Base-by-base conservation (phyloP, 2,113 vertebrate genomes). In the Caloenas nicobarica region DNA sequence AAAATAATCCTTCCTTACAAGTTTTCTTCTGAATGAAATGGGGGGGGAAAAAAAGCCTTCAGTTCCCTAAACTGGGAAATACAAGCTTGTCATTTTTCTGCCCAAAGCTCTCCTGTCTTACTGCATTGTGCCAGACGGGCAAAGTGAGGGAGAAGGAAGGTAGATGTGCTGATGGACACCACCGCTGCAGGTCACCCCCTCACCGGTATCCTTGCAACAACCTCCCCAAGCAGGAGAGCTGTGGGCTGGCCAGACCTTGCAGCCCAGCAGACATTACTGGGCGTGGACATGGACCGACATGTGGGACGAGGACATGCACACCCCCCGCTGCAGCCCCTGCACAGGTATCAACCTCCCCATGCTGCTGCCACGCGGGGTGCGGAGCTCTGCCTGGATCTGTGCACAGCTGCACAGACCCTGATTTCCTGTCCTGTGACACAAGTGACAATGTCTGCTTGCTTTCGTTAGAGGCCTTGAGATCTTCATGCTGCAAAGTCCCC, bases 331-430 rank as follows among this genome's bases (percentile, higher is more conserved):
- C 38, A 40, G 38, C 38, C 9, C 38, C 38, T 40, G 38, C 38
- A 40, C 38, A 40, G 38, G 38, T 40, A 40, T 11, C 38, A 40
- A 40, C 13, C 34, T 29, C 11, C n/a, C 38, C 9, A 2, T 23
- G 9, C 7, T 13, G 25, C 64, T 38, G 10, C 0, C 2, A 25
- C 0, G 3, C 26, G 25, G 53, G 40, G 14, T 5, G 36, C 11
- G 11, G 51, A 72, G 62, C 56, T 82, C 48, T 42, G 53, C 12
- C 57, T 0, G 17, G 28, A 23, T 26, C 10, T n/a, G 34, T 24
- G 22, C n/a, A 18, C 38, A 25, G 0, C 38, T 13, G 34, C 33
- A 28, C 29, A 28, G 31, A 83, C 14, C 4, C 44, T 9, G 13
- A 42, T 38, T 38, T 46, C 42, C 34, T n/a, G 46, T 28, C 5